Conservation (phyloP, 2,888 invertebrate genomes). For the Pogonocherus hispidulus region DNA sequence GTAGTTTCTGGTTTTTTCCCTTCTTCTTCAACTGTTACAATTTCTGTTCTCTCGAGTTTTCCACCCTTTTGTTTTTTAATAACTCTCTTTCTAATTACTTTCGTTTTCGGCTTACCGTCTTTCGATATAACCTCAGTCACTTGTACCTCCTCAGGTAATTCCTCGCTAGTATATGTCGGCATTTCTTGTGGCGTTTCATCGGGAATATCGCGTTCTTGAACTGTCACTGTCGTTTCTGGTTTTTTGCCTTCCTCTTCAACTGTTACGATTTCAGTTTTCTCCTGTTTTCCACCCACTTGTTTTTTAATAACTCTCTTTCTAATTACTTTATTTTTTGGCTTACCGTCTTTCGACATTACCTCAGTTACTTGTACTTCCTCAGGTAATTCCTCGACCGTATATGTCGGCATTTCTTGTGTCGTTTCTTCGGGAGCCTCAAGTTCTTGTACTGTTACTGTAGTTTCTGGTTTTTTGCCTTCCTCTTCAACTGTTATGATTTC, state of each 20-base stretch:
- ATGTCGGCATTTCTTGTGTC: conserved; percentile 36
- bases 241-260: conserved; percentile 67
- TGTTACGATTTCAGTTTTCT: conserved; percentile 64
- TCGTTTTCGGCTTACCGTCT: conserved; percentile 61
- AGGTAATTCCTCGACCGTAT: conserved; percentile 4
- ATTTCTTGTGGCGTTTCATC: conserved; percentile 45
- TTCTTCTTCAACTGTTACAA: conserved; percentile 60
- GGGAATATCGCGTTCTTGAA: conserved; percentile 57
- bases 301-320: conserved; percentile 61
- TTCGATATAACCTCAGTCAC: conserved; percentile 63
- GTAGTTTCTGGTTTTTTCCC: conserved; percentile 65
- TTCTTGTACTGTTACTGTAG: conserved; percentile 55
- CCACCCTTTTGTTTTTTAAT: conserved; percentile 58
- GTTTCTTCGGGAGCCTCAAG: conserved; percentile 54
- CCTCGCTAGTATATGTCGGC: conserved; percentile 37
- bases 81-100: conserved; percentile 54
- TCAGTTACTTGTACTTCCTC: conserved; percentile 51
- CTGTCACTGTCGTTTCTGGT: conserved; percentile 65
- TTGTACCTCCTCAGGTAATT: conserved; percentile 59
- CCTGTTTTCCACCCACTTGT: conserved; percentile 65
- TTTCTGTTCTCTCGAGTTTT: conserved; percentile 57
- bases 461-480: conserved; percentile 56
- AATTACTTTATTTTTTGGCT: conserved; percentile 53
- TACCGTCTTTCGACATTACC: conserved; percentile 50
- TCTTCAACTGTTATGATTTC: conserved; percentile 67